These are phyloP conservation scores for Eueremaeus valkanovi DNA, from an alignment of 2,888 invertebrate genomes.

Conservation along the genomic window DNA sequence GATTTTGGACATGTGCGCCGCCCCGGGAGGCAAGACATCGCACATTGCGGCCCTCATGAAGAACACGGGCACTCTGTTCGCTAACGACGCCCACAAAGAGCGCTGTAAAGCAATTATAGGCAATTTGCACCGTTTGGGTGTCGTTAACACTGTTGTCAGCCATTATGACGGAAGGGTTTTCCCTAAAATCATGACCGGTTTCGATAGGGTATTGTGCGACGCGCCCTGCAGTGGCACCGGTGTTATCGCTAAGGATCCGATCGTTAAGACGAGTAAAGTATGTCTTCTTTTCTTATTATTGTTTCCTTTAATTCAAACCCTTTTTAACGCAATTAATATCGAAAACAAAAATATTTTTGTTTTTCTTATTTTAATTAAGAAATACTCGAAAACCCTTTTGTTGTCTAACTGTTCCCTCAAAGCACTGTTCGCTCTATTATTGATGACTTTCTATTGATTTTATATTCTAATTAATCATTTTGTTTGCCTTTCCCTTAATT, in stretches of 20 bases:
- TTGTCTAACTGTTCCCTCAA: too few species aligned
- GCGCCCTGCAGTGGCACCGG: conserved; percentile 99
- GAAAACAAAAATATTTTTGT: too few species aligned
- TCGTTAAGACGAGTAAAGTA: conserved; percentile 82
- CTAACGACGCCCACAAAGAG: conserved; percentile 89
- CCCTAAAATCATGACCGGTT: conserved; percentile 74
- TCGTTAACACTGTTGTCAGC: conserved; percentile 86
- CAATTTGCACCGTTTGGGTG: conserved; percentile 92
- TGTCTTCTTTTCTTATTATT: too few species aligned
- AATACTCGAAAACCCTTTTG: too few species aligned
- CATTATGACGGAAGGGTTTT: conserved; percentile 84
- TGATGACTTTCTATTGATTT: too few species aligned
- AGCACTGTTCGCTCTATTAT: too few species aligned
- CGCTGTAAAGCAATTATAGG: conserved; percentile 76
- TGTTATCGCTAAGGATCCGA: conserved; percentile 93
- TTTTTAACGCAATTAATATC: too few species aligned
- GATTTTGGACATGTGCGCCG: conserved; percentile 93
- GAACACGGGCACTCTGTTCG: conserved; percentile 91
- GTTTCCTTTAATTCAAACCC: too few species aligned
- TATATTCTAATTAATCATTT: too few species aligned
- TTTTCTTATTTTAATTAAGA: too few species aligned
- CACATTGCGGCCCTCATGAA: conserved; percentile 98
- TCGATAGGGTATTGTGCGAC: conserved; percentile 91
- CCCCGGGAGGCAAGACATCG: conserved; percentile 97
- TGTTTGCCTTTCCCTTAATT: conserved; percentile 40